These are phyloP conservation scores for Rallus limicola DNA, from an alignment of 2,113 vertebrate species.

Conservation along the genomic window DNA sequence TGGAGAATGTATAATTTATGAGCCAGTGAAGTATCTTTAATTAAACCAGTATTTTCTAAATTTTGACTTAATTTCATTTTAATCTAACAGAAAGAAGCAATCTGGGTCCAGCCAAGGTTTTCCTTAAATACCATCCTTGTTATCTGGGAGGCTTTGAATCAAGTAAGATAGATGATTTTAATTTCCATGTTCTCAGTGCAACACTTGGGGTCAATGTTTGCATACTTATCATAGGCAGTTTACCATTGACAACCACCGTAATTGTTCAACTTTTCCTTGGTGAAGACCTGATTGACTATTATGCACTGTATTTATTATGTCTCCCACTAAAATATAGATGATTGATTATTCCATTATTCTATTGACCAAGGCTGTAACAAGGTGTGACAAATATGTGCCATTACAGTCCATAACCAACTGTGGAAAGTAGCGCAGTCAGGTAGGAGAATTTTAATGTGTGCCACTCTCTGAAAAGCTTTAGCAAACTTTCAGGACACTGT, in stretches of 20 bases:
- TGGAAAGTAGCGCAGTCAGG: slow-evolving; percentile 74
- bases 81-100: slow-evolving; percentile 57
- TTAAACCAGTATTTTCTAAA: slow-evolving; percentile 63
- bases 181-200: slow-evolving; percentile 69
- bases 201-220: slow-evolving; percentile 75
- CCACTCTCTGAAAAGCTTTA: slow-evolving; percentile 5
- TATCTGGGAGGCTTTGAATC: slow-evolving; percentile 49
- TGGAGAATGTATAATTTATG: slow-evolving; percentile 39
- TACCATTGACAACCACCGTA: slow-evolving; percentile 66
- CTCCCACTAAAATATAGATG: slow-evolving; percentile 70
- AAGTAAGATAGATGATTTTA: slow-evolving; percentile 73
- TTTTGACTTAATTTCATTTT: slow-evolving; percentile 71
- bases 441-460: slow-evolving; percentile 54
- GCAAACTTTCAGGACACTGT: slow-evolving; percentile 55
- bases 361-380: slow-evolving; percentile 72
- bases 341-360: slow-evolving; percentile 79
- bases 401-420: slow-evolving; percentile 69
- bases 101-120: slow-evolving; percentile 5
- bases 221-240: slow-evolving; percentile 69
- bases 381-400: slow-evolving; percentile 73
- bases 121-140: slow-evolving; percentile 55
- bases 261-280: slow-evolving; percentile 62
- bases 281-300: slow-evolving; percentile 66
- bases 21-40: slow-evolving; percentile 50
- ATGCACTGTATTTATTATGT: slow-evolving; percentile 76